phyloP scores from a whole-genome alignment of 2,797 vertebrate genomes.

The Coregonus suidteri region DNA sequence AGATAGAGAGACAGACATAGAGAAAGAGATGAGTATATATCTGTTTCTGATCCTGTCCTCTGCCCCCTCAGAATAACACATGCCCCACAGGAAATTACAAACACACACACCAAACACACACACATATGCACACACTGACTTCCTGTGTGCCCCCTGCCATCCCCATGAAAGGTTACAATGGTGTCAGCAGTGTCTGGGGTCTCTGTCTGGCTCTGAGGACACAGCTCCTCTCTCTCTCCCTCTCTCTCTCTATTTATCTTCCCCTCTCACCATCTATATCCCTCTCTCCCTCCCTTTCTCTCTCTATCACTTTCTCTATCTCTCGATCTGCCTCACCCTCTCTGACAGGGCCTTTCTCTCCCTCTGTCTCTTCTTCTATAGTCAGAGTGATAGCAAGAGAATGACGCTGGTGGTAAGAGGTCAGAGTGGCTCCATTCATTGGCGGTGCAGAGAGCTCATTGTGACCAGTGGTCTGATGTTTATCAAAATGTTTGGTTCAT shows the following conservation, averaged over 20 bases:
- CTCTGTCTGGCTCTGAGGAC: neutral
- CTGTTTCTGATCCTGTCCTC: slow-evolving; percentile 8
- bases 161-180: slow-evolving; percentile 53
- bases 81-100: neutral
- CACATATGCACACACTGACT: too few species aligned
- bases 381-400: neutral
- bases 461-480: neutral
- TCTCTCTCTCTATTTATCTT: neutral
- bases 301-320: neutral
- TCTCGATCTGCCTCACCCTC: neutral
- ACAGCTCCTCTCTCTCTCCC: neutral
- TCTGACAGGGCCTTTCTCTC: neutral
- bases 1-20: neutral
- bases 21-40: neutral
- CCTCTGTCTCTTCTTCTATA: neutral
- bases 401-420: neutral
- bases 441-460: neutral
- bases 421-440: neutral
- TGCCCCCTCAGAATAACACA: slow-evolving; percentile 32
- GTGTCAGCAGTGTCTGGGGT: slow-evolving; percentile 33
- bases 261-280: neutral
- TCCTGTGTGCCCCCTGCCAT: too few species aligned
- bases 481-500: neutral
- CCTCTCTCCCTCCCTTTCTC: neutral
- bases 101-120: too few species aligned